Base-by-base conservation (phyloP, 2,797 vertebrate genomes). In the Sebastes dallii region DNA sequence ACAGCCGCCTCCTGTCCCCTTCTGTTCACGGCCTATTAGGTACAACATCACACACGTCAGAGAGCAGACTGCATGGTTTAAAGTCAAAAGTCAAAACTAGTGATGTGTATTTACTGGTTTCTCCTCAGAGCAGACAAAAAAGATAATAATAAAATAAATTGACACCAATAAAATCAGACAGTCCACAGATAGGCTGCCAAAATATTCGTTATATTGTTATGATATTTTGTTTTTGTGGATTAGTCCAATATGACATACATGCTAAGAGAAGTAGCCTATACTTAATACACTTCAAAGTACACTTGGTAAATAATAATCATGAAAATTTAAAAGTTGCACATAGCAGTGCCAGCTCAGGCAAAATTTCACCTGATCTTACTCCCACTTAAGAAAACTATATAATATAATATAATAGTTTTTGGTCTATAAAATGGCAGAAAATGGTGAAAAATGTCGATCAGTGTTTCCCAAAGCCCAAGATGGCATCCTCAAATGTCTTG, bases 11-110 rank as follows among this genome's bases (percentile, higher is more conserved):
- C 39, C 89, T 99, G 66, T 98, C 98, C 64, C 75, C 91, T 9
- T 89, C 84, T 64, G 97, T 97, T 32, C 97, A 98, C 5, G 97
- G 98, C 59, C 94, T 99, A 20, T 91, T 99, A 89, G 98, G 98
- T 99, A 97, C 88, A 77, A 69, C 61, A 29, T 30, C 13, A n/a
- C 18, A n/a, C 66, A 32, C 61, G 46, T 20, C 4, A 27, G 59
- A 30, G 14, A 52, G 12, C 8, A 39, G 16, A 56, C 1, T 56
- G 24, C 55, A 50, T 18, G 10, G 13, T 58, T 74, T 66, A 27
- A 10, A 24, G 5, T 50, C 8, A 42, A 36, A 30, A 50, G 5
- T 50, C 8, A 46, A 36, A 32, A 50, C 0, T 30, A 30, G 13
- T 22, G 3, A 55, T 25, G 1, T 14, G n/a, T 12, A 52, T 62